Evolutionary conservation across 2,113 vertebrate genomes (phyloP).

Genomic region (Dipodomys ordii): DNA sequence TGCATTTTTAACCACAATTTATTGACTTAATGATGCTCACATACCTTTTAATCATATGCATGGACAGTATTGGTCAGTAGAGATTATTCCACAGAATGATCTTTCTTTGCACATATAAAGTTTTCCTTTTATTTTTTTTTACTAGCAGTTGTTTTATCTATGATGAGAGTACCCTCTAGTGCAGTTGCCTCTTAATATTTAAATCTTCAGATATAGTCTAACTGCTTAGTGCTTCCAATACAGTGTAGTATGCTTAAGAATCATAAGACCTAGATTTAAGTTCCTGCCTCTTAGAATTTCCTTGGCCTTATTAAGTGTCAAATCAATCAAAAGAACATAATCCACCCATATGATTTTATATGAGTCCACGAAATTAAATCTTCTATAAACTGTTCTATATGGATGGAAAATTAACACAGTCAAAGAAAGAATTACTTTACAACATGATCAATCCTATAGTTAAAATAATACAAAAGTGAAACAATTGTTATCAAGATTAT

Average conservation of each 20-base stretch:
- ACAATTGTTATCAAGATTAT: neutral
- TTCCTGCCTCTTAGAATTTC: neutral
- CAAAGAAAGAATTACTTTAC: neutral
- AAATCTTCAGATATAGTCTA: neutral
- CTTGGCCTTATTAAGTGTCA: neutral
- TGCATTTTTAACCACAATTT: neutral
- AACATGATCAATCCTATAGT: neutral
- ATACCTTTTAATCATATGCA: neutral
- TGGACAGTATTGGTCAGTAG: neutral
- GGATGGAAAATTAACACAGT: neutral
- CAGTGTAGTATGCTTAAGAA: neutral
- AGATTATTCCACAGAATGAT: neutral
- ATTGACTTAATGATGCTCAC: neutral
- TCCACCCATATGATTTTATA: neutral
- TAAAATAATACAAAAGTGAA: neutral
- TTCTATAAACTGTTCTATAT: neutral
- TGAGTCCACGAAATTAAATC: neutral
- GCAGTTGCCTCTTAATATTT: neutral
- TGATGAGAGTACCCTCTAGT: neutral
- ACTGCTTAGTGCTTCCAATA: neutral
- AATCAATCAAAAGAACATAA: neutral
- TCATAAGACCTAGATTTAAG: neutral
- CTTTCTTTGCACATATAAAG: neutral
- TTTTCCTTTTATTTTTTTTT: neutral
- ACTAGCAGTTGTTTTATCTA: neutral